Evolutionary conservation across 2,113 vertebrate genomes (phyloP).

Genomic region (Eolophus roseicapilla): DNA sequence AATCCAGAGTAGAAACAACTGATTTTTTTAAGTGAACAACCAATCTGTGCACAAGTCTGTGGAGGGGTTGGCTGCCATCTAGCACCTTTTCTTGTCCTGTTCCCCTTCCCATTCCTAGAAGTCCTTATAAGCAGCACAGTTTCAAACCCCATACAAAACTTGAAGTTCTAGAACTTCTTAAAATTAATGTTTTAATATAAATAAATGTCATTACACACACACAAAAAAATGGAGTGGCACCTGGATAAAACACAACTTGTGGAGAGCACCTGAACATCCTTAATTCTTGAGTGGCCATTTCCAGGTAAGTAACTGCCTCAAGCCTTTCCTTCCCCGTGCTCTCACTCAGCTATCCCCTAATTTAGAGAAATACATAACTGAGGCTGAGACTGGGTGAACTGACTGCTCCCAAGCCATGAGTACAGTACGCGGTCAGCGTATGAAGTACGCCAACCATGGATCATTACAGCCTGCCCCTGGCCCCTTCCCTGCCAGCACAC

Average conservation of each 20-base stretch:
- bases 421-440: neutral
- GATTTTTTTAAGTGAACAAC: constrained; percentile 31
- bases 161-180: constrained; percentile 14
- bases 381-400: neutral
- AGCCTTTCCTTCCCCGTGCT: neutral
- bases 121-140: constrained; percentile 53
- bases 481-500: constrained; percentile 13
- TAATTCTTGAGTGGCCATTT: neutral
- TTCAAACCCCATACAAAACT: constrained; percentile 15
- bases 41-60: constrained; percentile 25
- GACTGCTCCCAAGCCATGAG: neutral
- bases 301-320: neutral
- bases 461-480: neutral
- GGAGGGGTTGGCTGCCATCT: constrained; percentile 38
- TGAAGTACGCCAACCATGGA: neutral
- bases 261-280: constrained; percentile 54
- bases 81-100: constrained; percentile 55
- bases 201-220: constrained; percentile 70
- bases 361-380: neutral
- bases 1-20: constrained; percentile 45
- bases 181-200: constrained; percentile 70
- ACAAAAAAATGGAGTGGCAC: constrained; percentile 68
- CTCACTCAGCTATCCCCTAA: constrained; percentile 30
- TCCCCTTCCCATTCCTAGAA: constrained; percentile 9
- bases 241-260: constrained; percentile 66